These are phyloP conservation scores for Rotaria socialis DNA, from an alignment of 2,888 invertebrate species.

Conservation along the genomic window DNA sequence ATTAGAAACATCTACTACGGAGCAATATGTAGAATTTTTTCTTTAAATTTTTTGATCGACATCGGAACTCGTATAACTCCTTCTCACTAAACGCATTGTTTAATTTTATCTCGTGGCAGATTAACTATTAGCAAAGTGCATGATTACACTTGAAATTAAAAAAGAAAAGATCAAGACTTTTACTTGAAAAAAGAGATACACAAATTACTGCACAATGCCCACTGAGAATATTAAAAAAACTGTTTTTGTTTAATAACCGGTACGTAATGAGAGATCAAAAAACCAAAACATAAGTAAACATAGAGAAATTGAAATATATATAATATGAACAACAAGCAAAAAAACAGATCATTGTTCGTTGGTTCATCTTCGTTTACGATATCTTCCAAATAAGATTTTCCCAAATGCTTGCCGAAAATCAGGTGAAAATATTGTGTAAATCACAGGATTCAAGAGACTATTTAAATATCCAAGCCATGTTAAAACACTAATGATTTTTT, in stretches of 20 bases:
- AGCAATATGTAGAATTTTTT: not conserved
- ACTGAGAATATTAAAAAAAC: not conserved
- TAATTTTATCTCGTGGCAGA: not conserved
- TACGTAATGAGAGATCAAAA: not conserved
- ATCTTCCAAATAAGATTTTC: conserved; percentile 43
- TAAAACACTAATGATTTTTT: conserved; percentile 62
- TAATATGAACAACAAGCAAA: not conserved
- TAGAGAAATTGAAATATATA: not conserved
- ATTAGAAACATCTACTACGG: not conserved
- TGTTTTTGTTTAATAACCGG: not conserved
- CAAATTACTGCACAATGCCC: not conserved
- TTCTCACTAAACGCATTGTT: too few species aligned
- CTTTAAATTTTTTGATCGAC: not conserved
- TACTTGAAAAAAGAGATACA: not conserved
- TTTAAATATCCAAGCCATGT: conserved; percentile 88
- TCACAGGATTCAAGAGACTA: conserved; percentile 81
- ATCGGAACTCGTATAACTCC: not conserved
- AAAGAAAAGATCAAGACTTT: not conserved
- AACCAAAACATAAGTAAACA: conserved; percentile 1
- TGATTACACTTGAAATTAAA: not conserved
- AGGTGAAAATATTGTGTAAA: conserved; percentile 85
- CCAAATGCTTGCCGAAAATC: conserved; percentile 82
- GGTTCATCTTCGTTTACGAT: conserved; percentile 3
- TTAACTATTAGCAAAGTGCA: not conserved
- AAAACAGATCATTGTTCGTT: not conserved